Evolutionary conservation across 1,140 invertebrate species (phyloP), one percentile per base, ranked within the genome.

Genomic region (Plodia interpunctella): DNA sequence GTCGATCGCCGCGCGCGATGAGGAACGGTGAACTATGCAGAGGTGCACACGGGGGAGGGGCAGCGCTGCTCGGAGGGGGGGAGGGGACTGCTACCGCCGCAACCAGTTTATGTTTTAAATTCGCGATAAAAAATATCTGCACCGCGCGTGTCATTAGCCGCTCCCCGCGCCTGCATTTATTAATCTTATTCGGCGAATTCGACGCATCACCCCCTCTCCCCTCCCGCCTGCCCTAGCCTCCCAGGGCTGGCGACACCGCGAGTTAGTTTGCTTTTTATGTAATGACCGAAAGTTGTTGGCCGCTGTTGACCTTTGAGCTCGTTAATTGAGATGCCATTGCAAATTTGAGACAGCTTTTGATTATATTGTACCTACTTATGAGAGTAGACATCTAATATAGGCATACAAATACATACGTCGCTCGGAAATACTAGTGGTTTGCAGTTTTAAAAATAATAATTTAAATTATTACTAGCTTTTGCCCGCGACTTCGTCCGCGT

Each of bases 171-270:
- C 78, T 75, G 80, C 76, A 83, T 87, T 83, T 84, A 83, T 87
- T 84, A 83, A 83, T 82, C 76, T 84, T 82, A 82, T 84, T 87
- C 83, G 80, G 78, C 82, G 83, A 87, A 84, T 84, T 84, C 83
- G 78, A 74, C 83, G 80, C 83, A 83, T 83, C 79, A 74, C 71
- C 70, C 68, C 55, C 38, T 15, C 52, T 21, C 35, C 57, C 38
- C 38, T 70, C 53, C 57, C 49, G 70, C 66, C 66, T 66, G 20
- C 62, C 32, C 59, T 49, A 59, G 11, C 20, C 20, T 2, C 13
- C 18, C 17, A 51, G 49, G 49, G 49, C 17, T 51, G 51, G 13
- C 51, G 20, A 53, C 66, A 54, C 55, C 63, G 60, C 17, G 50
- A 49, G 11, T 63, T 52, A 49, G 17, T 17, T 57, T 60, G 63